Evolutionary conservation across 2,888 invertebrate species (phyloP).

Genomic region (Caenorhabditis panamensis): DNA sequence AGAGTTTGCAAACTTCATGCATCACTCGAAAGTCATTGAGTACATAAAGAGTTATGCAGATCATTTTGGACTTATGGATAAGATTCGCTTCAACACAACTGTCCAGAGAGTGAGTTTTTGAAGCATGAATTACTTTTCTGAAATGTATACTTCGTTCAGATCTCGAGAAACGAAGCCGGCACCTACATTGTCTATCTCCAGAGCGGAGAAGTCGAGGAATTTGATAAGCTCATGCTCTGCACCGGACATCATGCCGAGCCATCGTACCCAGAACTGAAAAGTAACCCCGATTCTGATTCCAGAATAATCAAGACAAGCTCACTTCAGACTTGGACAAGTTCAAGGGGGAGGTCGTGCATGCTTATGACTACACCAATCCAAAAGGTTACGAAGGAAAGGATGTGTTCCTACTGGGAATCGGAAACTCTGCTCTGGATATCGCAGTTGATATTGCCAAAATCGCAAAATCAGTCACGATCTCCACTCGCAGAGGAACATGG

Average conservation of each 20-base stretch:
- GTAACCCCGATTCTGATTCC: slow-evolving; percentile 40
- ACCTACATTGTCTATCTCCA: slow-evolving; percentile 70
- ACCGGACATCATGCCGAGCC: slow-evolving; percentile 83
- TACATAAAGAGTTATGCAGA: slow-evolving; percentile 78
- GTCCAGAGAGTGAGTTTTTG: slow-evolving; percentile 74
- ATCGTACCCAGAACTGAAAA: slow-evolving; percentile 81
- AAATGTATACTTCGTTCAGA: slow-evolving; percentile 30
- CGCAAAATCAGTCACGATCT: slow-evolving; percentile 81
- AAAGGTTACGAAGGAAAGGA: slow-evolving; percentile 81
- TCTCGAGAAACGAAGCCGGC: slow-evolving; percentile 60
- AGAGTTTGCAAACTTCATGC: slow-evolving; percentile 76
- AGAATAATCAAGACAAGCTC: background rate
- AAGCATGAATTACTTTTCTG: background rate
- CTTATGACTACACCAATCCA: slow-evolving; percentile 77
- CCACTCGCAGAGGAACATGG: slow-evolving; percentile 83
- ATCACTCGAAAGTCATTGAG: slow-evolving; percentile 74
- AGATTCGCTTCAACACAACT: slow-evolving; percentile 78
- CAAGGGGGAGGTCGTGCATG: slow-evolving; percentile 77
- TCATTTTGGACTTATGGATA: slow-evolving; percentile 69
- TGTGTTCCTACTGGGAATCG: slow-evolving; percentile 83
- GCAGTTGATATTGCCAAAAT: slow-evolving; percentile 82
- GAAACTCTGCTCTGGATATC: slow-evolving; percentile 83
- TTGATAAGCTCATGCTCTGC: slow-evolving; percentile 83
- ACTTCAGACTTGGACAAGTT: slow-evolving; percentile 81
- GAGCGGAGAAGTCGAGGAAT: slow-evolving; percentile 76